Conservation (phyloP, 2,888 invertebrate genomes). For the Coleophora deauratella region DNA sequence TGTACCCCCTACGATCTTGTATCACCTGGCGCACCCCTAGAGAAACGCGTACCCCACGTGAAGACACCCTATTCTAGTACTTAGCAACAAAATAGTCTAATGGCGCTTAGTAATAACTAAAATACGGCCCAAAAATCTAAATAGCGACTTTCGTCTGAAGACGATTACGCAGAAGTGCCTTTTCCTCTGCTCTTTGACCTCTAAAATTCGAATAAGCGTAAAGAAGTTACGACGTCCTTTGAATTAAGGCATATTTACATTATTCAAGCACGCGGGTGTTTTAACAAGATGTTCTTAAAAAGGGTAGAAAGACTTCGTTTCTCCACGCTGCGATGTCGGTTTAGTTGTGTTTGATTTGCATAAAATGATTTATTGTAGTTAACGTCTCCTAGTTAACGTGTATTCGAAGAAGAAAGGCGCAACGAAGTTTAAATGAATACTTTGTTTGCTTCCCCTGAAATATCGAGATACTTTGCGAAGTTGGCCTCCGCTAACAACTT, state of each 20-base stretch:
- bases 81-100: too few relatives aligned
- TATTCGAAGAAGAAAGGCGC: not conserved
- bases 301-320: slow-evolving; percentile 39
- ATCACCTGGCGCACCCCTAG: too few relatives aligned
- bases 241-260: slow-evolving; percentile 50
- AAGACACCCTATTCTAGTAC: too few relatives aligned
- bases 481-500: too few relatives aligned
- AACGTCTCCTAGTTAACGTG: not conserved
- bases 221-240: slow-evolving; percentile 34
- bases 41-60: too few relatives aligned
- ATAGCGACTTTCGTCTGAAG: slow-evolving; percentile 1
- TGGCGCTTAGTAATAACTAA: too few relatives aligned
- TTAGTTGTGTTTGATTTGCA: slow-evolving; percentile 3
- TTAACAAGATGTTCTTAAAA: slow-evolving; percentile 24
- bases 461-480: too few relatives aligned
- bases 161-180: slow-evolving; percentile 21
- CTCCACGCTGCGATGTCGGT: slow-evolving; percentile 2
- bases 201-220: slow-evolving; percentile 19
- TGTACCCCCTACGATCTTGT: too few relatives aligned
- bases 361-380: slow-evolving; percentile 7
- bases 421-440: slow-evolving; percentile 2
- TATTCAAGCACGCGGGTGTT: slow-evolving; percentile 50
- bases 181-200: slow-evolving; percentile 10
- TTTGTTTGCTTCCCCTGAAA: slow-evolving; percentile 1
- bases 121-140: too few relatives aligned